Evolutionary conservation across 1,140 invertebrate genomes (phyloP), one percentile per base, ranked within the genome.

Genomic region (Asbolus verrucosus): DNA sequence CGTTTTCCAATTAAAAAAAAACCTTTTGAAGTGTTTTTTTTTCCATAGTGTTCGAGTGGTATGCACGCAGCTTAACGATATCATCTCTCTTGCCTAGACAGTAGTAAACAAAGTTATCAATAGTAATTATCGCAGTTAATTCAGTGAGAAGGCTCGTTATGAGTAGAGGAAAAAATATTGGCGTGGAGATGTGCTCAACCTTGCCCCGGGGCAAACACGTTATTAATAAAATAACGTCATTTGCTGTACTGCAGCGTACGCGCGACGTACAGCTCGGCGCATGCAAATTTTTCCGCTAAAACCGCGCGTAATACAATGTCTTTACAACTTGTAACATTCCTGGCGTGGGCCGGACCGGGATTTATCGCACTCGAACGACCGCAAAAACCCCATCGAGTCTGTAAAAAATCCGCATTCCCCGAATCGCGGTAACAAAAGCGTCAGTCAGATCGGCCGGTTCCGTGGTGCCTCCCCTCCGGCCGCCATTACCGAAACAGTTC

Each of bases 171-270:
- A 43, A 43, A 43, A 43, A 16, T 38, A 43, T 43, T 43, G 4
- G 15, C 39, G 15, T 16, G 6, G 33, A 43, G 15, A 14, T 9
- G 19, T 54, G 46, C 9, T 27, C 46, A 54, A 24, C 46, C 46
- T 54, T 54, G 46, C 46, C 21, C 46, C 46, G 19, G 46, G 46
- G 8, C 21, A 43, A n/a, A n/a, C 5, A 16, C 15, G 15, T 18
- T 43, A 54, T 54, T 27, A 54, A 24, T 31, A 31, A 50, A 13
- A 27, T 50, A 27, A 54, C 46, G 46, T 54, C 46, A 54, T 21
- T 54, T 54, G 46, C 27, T 54, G 24, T 50, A 18, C 18, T 54
- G 46, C 11, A 36, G 6, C 33, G 33, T 36, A 2, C 33, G 11
- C 33, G 11, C 33, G 33, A 11, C 5, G 6, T 27, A n/a, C 27